phyloP scores from a whole-genome alignment of 1,140 invertebrate species.

The Phocides pigmalion region DNA sequence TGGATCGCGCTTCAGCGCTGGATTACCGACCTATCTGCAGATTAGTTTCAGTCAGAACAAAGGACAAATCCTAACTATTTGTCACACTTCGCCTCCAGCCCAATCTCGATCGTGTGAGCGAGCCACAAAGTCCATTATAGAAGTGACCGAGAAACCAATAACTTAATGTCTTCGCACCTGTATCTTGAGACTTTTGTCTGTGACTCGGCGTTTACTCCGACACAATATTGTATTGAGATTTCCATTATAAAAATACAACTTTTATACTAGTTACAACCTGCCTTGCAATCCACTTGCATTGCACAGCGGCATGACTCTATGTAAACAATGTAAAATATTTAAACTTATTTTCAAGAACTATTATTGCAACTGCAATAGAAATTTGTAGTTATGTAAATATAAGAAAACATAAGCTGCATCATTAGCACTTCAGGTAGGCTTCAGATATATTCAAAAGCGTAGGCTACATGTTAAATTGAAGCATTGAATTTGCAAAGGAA shows the following conservation, averaged over 20 bases:
- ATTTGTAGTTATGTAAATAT: too few species aligned
- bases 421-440: too few species aligned
- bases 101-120: neutral
- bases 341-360: too few species aligned
- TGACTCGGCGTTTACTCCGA: neutral
- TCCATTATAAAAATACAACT: neutral
- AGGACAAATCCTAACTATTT: conserved; percentile 28
- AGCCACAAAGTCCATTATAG: neutral
- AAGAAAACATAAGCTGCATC: too few species aligned
- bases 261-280: neutral
- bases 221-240: conserved; percentile 15
- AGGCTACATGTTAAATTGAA: too few species aligned
- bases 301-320: too few species aligned
- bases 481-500: too few species aligned
- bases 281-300: too few species aligned
- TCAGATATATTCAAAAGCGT: too few species aligned
- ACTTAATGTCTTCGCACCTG: conserved; percentile 9
- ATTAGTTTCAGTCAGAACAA: conserved; percentile 34
- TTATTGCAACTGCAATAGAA: too few species aligned
- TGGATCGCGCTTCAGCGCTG: conserved; percentile 25
- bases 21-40: conserved; percentile 23
- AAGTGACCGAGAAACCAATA: neutral
- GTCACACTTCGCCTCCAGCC: neutral
- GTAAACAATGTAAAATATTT: too few species aligned
- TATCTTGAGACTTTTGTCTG: conserved; percentile 9